Evolutionary conservation across 2,797 vertebrate genomes (phyloP), one percentile per base, ranked within the genome.

Genomic region (Sebastes dallii): DNA sequence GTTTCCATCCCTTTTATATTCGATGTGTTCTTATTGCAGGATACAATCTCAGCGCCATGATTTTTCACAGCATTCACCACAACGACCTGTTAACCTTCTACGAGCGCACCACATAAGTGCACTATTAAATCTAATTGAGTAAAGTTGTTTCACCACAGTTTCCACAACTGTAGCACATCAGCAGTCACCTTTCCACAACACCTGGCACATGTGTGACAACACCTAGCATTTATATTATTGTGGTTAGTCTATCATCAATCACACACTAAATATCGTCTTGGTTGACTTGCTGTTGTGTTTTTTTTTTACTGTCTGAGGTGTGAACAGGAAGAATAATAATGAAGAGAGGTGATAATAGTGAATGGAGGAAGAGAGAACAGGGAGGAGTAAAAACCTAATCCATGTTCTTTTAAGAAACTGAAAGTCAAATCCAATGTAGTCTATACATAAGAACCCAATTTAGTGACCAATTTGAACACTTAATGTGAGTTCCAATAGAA

Each of bases 151-250:
- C 52, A 91, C 90, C 91, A 87, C 90, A 91, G 56, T 77, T 90
- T 85, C 87, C 91, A 85, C 88, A 81, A 70, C 42, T 67, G 13
- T 60, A 81, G 72, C 71, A 66, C 70, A 76, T 70, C 39, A 73
- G 22, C n/a, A 75, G 39, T 74, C 81, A 88, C 87, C 60, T 86
- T 88, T 89, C 25, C 60, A 82, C 66, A 85, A 82, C 88, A 89
- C 80, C 82, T 90, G 85, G 50, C 69, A 64, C 20, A 87, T 13
- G 85, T 89, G 89, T 89, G 81, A 91, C 81, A 84, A 89, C 86
- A 86, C 87, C 58, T 83, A 70, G 2, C 78, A 70, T 84, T 83
- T 83, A 58, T 29, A 79, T 65, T 42, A 74, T 30, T 89, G 87
- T 82, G 91, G 89, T 91, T 92, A 78, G 50, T 67, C 46, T 70